phyloP scores from a whole-genome alignment of 2,888 invertebrate species.

The Tetanocera ferruginea region DNA sequence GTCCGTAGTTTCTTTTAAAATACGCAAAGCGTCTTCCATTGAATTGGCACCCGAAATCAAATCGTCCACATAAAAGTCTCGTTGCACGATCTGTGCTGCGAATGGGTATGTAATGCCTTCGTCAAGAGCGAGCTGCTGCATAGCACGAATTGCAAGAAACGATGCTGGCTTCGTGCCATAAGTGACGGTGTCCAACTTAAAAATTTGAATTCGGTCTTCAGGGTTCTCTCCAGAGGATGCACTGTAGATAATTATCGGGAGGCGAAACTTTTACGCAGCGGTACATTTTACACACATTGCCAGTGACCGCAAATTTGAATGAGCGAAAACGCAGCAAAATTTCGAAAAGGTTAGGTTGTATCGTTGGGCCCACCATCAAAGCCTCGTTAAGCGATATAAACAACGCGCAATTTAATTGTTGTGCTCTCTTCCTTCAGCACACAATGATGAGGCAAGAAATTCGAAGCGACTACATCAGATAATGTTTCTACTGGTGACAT shows the following conservation, averaged over 20 bases:
- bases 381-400: constrained; percentile 22
- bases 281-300: too few relatives aligned
- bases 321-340: constrained; percentile 38
- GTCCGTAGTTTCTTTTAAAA: constrained; percentile 7
- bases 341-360: constrained; percentile 38
- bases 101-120: not conserved
- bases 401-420: not conserved
- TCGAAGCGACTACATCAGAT: not conserved
- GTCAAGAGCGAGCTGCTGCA: not conserved
- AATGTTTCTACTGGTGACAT: constrained; percentile 10
- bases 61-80: not conserved
- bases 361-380: constrained; percentile 32
- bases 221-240: constrained; percentile 18
- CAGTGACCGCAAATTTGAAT: constrained; percentile 32
- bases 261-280: not conserved
- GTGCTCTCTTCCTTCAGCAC: constrained; percentile 33
- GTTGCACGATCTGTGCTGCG: not conserved
- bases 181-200: constrained; percentile 11
- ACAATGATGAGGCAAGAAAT: constrained; percentile 36
- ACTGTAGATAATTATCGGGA: constrained; percentile 8
- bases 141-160: not conserved
- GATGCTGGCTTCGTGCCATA: not conserved
- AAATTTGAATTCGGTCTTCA: constrained; percentile 1
- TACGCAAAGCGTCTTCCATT: constrained; percentile 6
- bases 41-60: constrained; percentile 15